Conservation (phyloP, 2,888 invertebrate species). For the Lasius platythorax region DNA sequence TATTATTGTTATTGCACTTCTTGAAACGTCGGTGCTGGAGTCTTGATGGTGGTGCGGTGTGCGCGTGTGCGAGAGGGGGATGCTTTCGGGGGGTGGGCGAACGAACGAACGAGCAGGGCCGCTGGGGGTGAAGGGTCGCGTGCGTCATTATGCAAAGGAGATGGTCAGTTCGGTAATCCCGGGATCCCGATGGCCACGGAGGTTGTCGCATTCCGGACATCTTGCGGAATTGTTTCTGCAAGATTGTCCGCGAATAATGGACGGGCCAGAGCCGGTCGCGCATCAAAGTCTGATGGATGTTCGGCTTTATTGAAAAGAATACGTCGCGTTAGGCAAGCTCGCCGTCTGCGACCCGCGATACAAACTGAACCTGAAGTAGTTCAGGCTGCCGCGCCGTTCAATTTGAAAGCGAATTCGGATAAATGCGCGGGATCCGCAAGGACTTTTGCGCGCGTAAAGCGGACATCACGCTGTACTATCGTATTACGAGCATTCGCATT, state of each 20-base stretch:
- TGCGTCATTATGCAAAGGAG: constrained; percentile 85
- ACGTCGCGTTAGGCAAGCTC: constrained; percentile 77
- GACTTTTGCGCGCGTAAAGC: not conserved
- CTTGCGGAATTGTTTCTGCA: constrained; percentile 81
- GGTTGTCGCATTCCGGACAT: constrained; percentile 84
- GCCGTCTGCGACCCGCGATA: constrained; percentile 13
- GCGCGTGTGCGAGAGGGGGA: constrained; percentile 44
- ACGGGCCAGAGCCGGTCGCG: constrained; percentile 54
- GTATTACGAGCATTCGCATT: constrained; percentile 31
- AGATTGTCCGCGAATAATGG: constrained; percentile 72
- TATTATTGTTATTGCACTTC: constrained; percentile 80
- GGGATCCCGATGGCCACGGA: constrained; percentile 75
- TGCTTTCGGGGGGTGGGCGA: constrained; percentile 62
- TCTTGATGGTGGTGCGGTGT: constrained; percentile 32
- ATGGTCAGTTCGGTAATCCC: constrained; percentile 85
- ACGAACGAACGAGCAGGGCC: constrained; percentile 41
- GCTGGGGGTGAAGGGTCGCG: constrained; percentile 60
- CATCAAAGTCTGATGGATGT: constrained; percentile 84
- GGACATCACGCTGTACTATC: not conserved
- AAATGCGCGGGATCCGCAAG: not conserved
- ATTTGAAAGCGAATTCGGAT: not conserved
- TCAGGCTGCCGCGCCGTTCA: not conserved
- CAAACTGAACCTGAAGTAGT: not conserved
- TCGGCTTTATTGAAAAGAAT: constrained; percentile 84
- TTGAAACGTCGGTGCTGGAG: constrained; percentile 52